Conservation (phyloP, 2,888 invertebrate genomes). For the Tribolium freemani region DNA sequence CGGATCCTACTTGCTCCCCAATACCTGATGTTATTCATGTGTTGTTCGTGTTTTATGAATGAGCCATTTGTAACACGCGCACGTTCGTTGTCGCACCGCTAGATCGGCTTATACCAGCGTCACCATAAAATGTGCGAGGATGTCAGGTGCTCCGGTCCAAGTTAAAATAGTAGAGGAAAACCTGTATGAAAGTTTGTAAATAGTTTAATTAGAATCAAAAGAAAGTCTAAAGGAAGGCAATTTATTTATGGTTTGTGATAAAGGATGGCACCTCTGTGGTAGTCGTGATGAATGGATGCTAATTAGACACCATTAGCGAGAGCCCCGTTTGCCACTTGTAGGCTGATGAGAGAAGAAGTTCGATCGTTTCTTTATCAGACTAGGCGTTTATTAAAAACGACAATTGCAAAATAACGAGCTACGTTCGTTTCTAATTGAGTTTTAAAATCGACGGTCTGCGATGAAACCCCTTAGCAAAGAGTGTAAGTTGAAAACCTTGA, state of each 20-base stretch:
- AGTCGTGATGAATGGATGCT: slow-evolving; percentile 47
- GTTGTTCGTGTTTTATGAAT: slow-evolving; percentile 68
- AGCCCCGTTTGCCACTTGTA: slow-evolving; percentile 39
- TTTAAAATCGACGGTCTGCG: slow-evolving; percentile 39
- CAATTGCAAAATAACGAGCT: slow-evolving; percentile 43
- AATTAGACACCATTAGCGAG: slow-evolving; percentile 47
- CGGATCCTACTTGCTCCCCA: slow-evolving; percentile 35
- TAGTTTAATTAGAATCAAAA: slow-evolving; percentile 29
- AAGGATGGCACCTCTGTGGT: slow-evolving; percentile 38
- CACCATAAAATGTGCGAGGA: slow-evolving; percentile 64
- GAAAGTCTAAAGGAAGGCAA: slow-evolving; percentile 1
- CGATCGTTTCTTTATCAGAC: slow-evolving; percentile 40
- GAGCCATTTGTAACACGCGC: slow-evolving; percentile 67
- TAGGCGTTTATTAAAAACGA: slow-evolving; percentile 42
- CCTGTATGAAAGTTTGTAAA: slow-evolving; percentile 23
- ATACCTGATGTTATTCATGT: slow-evolving; percentile 61
- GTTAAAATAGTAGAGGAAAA: slow-evolving; percentile 21
- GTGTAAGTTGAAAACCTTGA: slow-evolving; percentile 47
- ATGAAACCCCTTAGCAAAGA: slow-evolving; percentile 41
- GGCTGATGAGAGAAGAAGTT: slow-evolving; percentile 31
- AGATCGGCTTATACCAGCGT: slow-evolving; percentile 65
- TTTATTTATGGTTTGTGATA: slow-evolving; percentile 39
- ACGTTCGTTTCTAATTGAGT: slow-evolving; percentile 40
- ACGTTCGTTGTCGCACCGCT: slow-evolving; percentile 66
- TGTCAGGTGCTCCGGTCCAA: slow-evolving; percentile 50